A percentile compares a stretch with the other conserved stretches of the same genome.
Evolutionary conservation across 2,888 invertebrate genomes (phyloP).

Genomic region (Mesorhabditis spiculigera): DNA sequence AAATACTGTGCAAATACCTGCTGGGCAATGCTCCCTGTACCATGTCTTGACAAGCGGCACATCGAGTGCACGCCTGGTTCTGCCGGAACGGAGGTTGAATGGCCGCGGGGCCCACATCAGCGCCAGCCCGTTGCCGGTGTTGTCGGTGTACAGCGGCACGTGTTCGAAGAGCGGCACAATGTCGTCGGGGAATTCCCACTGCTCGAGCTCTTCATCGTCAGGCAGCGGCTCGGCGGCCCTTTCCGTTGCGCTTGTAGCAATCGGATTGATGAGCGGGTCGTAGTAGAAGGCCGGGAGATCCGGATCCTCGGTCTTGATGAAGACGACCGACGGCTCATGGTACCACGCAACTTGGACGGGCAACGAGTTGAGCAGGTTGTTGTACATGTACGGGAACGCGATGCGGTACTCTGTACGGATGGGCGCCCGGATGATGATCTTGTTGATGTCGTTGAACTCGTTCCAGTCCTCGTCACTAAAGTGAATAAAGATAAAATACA

Average conservation of each 20-base stretch:
- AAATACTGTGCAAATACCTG: slow-evolving; percentile 31
- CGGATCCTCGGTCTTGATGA: slow-evolving; percentile 99
- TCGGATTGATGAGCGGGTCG: slow-evolving; percentile 98
- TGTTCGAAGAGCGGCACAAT: slow-evolving; percentile 79
- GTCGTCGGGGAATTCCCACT: slow-evolving; percentile 83
- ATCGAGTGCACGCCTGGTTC: slow-evolving; percentile 83
- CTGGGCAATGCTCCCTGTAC: slow-evolving; percentile 67
- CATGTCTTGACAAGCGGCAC: slow-evolving; percentile 94
- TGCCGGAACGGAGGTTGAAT: slow-evolving; percentile 90
- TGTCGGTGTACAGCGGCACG: slow-evolving; percentile 92
- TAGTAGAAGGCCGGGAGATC: slow-evolving; percentile 99
- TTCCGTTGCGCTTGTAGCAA: slow-evolving; percentile 82
- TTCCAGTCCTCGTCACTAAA: slow-evolving; percentile 98
- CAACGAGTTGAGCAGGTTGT: slow-evolving; percentile 74
- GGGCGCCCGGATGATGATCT: slow-evolving; percentile 97
- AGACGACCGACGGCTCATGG: slow-evolving; percentile 97
- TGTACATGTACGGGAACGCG: slow-evolving; percentile 97
- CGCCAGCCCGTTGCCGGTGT: slow-evolving; percentile 81
- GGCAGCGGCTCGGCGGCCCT: slow-evolving; percentile 73
- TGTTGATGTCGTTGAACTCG: slow-evolving; percentile 99
- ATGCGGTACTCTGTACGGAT: slow-evolving; percentile 98
- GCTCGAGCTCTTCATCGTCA: slow-evolving; percentile 84
- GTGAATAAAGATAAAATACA: too few species aligned
- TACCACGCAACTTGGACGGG: slow-evolving; percentile 99
- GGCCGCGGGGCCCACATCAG: slow-evolving; percentile 81